phyloP scores from a whole-genome alignment of 2,113 vertebrate genomes.

The Scolopax mira region DNA sequence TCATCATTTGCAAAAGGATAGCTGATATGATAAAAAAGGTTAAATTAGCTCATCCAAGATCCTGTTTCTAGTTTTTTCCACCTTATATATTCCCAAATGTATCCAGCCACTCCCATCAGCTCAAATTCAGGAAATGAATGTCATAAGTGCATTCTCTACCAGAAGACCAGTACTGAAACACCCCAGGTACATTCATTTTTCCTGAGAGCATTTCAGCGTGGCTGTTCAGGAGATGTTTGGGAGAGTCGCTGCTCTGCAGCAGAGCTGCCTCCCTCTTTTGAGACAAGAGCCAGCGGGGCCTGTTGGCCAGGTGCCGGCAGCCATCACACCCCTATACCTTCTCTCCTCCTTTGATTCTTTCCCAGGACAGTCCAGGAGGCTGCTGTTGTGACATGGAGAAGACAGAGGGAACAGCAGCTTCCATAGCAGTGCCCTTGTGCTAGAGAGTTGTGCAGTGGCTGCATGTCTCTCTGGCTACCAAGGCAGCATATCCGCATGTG shows the following conservation, averaged over 20 bases:
- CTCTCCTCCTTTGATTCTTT: too few relatives aligned
- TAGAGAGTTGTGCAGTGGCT: background rate
- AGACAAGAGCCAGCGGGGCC: background rate
- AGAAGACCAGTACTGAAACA: background rate
- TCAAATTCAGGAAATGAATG: background rate
- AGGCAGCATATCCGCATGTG: fast-evolving
- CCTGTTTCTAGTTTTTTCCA: background rate
- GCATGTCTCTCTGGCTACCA: background rate
- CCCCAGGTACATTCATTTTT: background rate
- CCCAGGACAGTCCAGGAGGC: background rate
- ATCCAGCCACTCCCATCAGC: background rate
- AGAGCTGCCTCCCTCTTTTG: background rate
- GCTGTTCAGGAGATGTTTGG: background rate
- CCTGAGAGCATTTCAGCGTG: background rate
- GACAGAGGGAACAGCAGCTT: background rate
- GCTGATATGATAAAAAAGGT: background rate
- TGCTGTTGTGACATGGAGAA: background rate
- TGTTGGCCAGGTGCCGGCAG: background rate
- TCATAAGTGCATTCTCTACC: background rate
- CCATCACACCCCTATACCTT: background rate
- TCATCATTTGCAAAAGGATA: background rate
- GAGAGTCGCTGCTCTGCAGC: background rate
- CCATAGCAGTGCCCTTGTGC: background rate
- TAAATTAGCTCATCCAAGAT: background rate
- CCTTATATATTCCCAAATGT: background rate